Evolutionary conservation across 2,888 invertebrate species (phyloP).

Genomic region (Oligia strigilis): DNA sequence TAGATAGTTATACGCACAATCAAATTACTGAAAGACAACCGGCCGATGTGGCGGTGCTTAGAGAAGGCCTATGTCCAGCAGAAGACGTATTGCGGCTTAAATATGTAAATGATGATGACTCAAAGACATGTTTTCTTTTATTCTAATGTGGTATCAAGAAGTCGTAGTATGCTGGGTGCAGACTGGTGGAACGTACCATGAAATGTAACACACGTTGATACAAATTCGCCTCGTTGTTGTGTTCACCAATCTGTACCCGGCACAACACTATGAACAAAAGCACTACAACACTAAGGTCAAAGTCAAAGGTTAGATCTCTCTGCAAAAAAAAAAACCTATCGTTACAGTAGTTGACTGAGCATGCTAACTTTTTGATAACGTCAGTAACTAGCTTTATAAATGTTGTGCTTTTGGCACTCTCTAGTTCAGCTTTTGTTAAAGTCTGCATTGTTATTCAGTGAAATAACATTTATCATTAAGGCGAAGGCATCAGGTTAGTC

Average conservation of each 20-base stretch:
- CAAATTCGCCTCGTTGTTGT: neutral
- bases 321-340: neutral
- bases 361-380: slow-evolving; percentile 24
- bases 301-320: slow-evolving; percentile 3
- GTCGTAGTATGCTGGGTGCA: neutral
- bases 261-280: neutral
- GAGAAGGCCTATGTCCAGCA: neutral
- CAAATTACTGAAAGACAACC: neutral
- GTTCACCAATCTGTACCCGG: neutral
- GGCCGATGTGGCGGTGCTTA: neutral
- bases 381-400: neutral
- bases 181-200: neutral
- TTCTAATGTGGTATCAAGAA: neutral
- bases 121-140: neutral
- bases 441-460: neutral
- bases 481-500: too few species aligned
- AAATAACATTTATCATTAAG: slow-evolving; percentile 11
- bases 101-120: neutral
- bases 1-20: neutral
- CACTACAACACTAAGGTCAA: neutral
- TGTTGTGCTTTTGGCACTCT: neutral
- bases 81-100: neutral
- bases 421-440: neutral
- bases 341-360: slow-evolving; percentile 1
- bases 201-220: neutral